These are phyloP conservation scores for Anguilla megastoma DNA, from an alignment of 2,797 vertebrate genomes.

Conservation along the genomic window DNA sequence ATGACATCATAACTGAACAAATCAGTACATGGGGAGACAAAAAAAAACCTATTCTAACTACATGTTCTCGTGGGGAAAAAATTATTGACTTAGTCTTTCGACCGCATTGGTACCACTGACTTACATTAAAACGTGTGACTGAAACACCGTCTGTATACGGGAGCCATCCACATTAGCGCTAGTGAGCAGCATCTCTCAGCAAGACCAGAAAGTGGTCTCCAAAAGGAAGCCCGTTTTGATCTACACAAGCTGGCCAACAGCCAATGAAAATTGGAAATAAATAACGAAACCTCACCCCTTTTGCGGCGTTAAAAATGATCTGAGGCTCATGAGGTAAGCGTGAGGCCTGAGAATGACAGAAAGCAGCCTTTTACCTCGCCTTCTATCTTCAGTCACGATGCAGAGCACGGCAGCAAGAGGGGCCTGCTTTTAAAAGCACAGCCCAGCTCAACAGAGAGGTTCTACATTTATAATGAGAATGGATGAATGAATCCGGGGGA, in stretches of 20 bases:
- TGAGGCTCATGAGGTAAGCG: not conserved
- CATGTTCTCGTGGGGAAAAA: too few relatives aligned
- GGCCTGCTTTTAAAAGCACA: not conserved
- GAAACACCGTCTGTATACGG: too few relatives aligned
- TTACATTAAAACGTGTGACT: too few relatives aligned
- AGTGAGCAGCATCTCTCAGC: too few relatives aligned
- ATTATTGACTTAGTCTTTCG: too few relatives aligned
- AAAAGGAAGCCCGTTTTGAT: not conserved
- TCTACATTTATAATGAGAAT: not conserved
- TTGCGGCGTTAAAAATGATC: not conserved
- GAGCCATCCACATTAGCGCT: too few relatives aligned
- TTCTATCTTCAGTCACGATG: not conserved
- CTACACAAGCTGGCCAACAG: not conserved
- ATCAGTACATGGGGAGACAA: too few relatives aligned
- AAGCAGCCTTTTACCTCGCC: not conserved
- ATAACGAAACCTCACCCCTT: not conserved
- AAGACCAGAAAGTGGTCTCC: not conserved
- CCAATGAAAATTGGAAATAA: not conserved
- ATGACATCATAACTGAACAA: too few relatives aligned
- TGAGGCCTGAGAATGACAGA: not conserved
- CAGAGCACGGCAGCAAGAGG: not conserved
- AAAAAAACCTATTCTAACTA: too few relatives aligned
- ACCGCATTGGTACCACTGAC: too few relatives aligned
- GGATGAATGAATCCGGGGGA: too few relatives aligned
- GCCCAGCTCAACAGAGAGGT: not conserved